Base-by-base conservation (phyloP, 2,113 vertebrate genomes). In the Poecile atricapillus region DNA sequence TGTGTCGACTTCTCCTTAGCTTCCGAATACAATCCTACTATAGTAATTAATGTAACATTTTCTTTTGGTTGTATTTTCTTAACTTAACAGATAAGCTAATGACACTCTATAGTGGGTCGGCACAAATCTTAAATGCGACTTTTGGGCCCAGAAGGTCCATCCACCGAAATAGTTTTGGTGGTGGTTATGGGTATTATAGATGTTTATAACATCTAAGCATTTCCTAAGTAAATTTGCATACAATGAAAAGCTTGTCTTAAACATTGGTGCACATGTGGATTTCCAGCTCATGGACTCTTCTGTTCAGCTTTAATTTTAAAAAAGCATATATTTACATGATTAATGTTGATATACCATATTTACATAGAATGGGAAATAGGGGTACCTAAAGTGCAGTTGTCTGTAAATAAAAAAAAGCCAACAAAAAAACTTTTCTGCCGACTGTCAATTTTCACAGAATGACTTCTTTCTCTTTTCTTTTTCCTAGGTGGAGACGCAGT, bases 211-310 rank as follows among this genome's bases (percentile, higher is more conserved):
- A 74, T 88, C 87, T 95, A 65, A 96, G 70, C 93, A 92, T 97
- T 97, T 96, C 81, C 86, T 90, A 94, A 97, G 96, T 78, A 95
- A 97, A 94, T 95, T 94, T 41, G 47, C 93, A 85, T 92, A 95
- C 94, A 78, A 24, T 35, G 92, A 93, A 87, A 97, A 94, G n/a
- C 82, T 86, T 95, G 95, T 69, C 90, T 98, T 98, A 97, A 98
- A 96, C 86, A 63, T 96, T 97, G 97, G 97, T 97, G 98, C 98
- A 98, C 98, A 98, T 98, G 98, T 98, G 98, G 98, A 98, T 98
- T 98, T 98, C 97, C 97, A 98, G 98, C 98, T 98, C 98, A 98
- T 97, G 98, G 98, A 98, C 98, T 98, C 97, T 98, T 96, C 98
- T 96, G 97, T 98, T 98, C 97, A 98, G 98, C 98, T 97, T 98